These are phyloP conservation scores for Drosophila meridionalis DNA, from an alignment of 2,888 invertebrate species.

Conservation along the genomic window DNA sequence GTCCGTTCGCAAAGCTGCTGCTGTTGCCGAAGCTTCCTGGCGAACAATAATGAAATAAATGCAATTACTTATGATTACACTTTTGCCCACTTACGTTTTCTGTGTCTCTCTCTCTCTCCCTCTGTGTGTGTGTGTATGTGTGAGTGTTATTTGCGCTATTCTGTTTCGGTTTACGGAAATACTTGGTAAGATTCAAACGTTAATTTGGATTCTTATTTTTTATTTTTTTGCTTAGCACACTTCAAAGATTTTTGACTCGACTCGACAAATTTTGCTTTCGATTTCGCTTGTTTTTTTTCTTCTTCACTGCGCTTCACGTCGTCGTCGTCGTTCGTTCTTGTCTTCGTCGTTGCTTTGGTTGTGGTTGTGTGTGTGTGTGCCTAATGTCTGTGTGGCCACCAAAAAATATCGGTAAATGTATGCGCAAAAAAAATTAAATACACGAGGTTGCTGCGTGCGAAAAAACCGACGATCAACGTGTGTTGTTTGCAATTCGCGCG, in stretches of 20 bases:
- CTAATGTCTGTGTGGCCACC: constrained; percentile 40
- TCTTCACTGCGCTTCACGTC: constrained; percentile 48
- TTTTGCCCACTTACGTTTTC: constrained; percentile 20
- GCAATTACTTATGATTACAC: constrained; percentile 24
- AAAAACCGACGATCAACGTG: constrained; percentile 70
- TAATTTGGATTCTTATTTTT: constrained; percentile 15
- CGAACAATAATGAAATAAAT: constrained; percentile 28
- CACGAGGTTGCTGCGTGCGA: constrained; percentile 55
- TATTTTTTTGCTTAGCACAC: constrained; percentile 33
- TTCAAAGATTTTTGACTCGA: constrained; percentile 26
- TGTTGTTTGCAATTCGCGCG: constrained; percentile 54
- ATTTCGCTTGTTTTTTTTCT: constrained; percentile 59
- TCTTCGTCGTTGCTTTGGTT: constrained; percentile 34
- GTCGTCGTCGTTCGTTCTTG: constrained; percentile 41
- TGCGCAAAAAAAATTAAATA: constrained; percentile 61
- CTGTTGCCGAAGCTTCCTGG: constrained; percentile 25
- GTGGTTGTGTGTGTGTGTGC: background rate
- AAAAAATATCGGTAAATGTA: constrained; percentile 70
- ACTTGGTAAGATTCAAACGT: background rate
- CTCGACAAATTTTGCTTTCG: constrained; percentile 48
- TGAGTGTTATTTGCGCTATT: constrained; percentile 3
- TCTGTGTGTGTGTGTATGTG: background rate
- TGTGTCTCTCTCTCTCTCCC: background rate
- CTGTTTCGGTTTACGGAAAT: constrained; percentile 4
- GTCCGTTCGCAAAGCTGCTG: constrained; percentile 10